Percentiles rank a stretch among this genome's conserved stretches.
Conservation (phyloP, 2,888 invertebrate genomes). For the Anthrax anthrax region DNA sequence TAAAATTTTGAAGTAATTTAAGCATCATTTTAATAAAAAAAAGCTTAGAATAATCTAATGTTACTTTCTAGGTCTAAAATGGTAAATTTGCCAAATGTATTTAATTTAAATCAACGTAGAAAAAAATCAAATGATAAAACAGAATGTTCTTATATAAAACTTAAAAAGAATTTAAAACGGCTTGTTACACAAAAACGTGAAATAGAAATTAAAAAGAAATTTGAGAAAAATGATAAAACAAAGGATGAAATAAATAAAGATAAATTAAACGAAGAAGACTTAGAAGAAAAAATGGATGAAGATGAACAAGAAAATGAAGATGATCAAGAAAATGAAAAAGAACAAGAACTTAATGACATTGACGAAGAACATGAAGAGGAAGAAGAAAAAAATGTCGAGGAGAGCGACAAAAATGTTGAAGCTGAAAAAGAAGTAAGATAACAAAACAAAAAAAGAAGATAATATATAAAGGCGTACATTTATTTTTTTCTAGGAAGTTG, state of each 20-base stretch:
- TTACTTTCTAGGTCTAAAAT: too few relatives aligned
- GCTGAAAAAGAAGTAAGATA: background rate
- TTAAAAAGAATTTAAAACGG: slow-evolving; percentile 54
- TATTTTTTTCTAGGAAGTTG: background rate
- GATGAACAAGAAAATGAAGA: background rate
- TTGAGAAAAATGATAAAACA: background rate
- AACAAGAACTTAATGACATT: background rate
- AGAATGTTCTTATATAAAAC: slow-evolving; percentile 52
- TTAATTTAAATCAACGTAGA: too few relatives aligned
- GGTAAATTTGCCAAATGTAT: too few relatives aligned
- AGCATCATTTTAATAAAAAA: too few relatives aligned
- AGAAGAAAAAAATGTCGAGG: background rate
- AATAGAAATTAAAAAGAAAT: slow-evolving; percentile 47
- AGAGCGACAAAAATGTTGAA: background rate
- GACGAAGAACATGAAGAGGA: background rate
- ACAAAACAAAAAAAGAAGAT: background rate
- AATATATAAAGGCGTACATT: too few relatives aligned
- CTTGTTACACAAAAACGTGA: slow-evolving; percentile 57
- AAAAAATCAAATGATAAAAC: background rate
- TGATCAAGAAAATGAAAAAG: background rate
- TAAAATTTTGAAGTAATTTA: too few relatives aligned
- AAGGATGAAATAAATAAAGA: background rate
- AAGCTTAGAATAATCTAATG: too few relatives aligned
- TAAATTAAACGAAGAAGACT: background rate
- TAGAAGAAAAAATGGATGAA: background rate